Evolutionary conservation across 1,140 invertebrate genomes (phyloP).

Genomic region (Drosophila nasuta): DNA sequence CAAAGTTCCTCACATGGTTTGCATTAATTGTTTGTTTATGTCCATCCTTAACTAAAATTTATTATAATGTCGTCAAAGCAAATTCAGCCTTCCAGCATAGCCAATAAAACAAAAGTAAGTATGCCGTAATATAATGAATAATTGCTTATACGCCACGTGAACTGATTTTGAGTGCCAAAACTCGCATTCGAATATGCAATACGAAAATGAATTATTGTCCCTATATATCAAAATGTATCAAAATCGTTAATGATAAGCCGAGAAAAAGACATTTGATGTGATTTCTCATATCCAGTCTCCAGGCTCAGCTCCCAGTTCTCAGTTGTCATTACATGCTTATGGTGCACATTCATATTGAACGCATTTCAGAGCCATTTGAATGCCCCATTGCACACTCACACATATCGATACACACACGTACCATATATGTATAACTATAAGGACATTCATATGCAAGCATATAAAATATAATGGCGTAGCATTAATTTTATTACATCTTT

Average conservation of each 20-base stretch:
- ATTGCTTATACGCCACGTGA: neutral
- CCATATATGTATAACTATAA: constrained; percentile 1
- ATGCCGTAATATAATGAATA: neutral
- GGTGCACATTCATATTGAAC: constrained; percentile 44
- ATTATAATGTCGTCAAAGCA: neutral
- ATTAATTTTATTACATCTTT: constrained; percentile 76
- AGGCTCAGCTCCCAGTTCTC: constrained; percentile 31
- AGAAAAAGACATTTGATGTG: constrained; percentile 3
- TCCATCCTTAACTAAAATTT: neutral
- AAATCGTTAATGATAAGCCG: neutral
- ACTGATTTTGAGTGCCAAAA: neutral
- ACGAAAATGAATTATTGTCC: neutral
- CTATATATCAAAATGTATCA: neutral
- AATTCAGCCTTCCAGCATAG: neutral
- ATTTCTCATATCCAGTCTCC: constrained; percentile 20
- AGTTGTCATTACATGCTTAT: constrained; percentile 57
- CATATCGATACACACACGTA: constrained; percentile 25
- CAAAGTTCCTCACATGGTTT: neutral
- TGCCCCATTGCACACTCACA: constrained; percentile 63
- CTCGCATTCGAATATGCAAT: too few species aligned
- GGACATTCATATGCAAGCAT: constrained; percentile 17
- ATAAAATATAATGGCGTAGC: constrained; percentile 52
- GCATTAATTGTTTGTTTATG: neutral
- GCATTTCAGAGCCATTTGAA: constrained; percentile 60
- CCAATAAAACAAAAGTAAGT: neutral